Conservation (phyloP, 2,113 vertebrate genomes). For the Cyanoderma ruficeps region DNA sequence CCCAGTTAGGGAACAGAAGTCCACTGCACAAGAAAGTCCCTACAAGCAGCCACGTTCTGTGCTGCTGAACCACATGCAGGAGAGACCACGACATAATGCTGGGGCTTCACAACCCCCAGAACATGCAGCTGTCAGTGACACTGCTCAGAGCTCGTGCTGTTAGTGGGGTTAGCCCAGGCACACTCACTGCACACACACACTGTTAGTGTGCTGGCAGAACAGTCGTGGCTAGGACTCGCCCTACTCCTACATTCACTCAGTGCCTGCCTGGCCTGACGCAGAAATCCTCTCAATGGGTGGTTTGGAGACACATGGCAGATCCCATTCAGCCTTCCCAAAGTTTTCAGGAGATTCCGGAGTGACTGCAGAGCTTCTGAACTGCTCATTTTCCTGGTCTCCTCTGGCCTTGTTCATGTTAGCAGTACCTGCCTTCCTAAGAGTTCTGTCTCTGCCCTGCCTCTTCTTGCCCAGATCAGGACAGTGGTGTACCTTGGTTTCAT, state of each 20-base stretch:
- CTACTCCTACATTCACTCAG: conserved; percentile 12
- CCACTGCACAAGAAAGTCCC: background rate
- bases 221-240: background rate
- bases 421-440: background rate
- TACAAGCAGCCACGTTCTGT: background rate
- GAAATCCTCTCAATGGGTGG: conserved; percentile 85
- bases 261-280: conserved; percentile 94
- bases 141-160: conserved; percentile 37
- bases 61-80: background rate
- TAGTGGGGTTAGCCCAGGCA: background rate
- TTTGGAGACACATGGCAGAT: background rate
- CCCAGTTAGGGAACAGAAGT: background rate
- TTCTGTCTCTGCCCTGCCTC: conserved; percentile 68
- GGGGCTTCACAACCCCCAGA: background rate
- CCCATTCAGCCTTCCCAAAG: conserved; percentile 40
- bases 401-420: background rate
- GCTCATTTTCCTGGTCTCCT: conserved; percentile 72
- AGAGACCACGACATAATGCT: background rate
- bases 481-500: background rate
- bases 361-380: conserved; percentile 66
- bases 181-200: conserved; percentile 26
- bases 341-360: conserved; percentile 63
- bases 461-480: conserved; percentile 27
- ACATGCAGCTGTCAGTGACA: background rate
- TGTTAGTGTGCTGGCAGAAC: background rate